These are phyloP conservation scores for Corella eumyota DNA, from an alignment of 23 tunicate species.

Conservation along the genomic window DNA sequence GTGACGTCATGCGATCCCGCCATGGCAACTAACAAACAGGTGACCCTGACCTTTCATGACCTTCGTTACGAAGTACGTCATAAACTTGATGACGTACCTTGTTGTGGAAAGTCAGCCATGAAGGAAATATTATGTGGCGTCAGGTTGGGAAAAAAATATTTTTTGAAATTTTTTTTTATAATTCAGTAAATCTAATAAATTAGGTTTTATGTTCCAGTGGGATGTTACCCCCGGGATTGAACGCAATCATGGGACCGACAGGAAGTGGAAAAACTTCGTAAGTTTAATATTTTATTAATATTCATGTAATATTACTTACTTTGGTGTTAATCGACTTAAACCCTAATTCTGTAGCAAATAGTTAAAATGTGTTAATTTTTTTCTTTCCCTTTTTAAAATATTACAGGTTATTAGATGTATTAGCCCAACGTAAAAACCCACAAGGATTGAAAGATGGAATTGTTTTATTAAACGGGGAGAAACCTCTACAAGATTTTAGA, in stretches of 20 bases:
- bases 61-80: conserved; percentile 67
- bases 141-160: conserved; percentile 24
- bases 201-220: conserved; percentile 3
- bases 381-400: too few relatives aligned
- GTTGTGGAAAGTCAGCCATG: conserved; percentile 58
- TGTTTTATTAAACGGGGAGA: conserved; percentile 32
- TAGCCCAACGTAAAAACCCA: conserved; percentile 28
- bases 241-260: conserved; percentile 23
- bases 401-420: conserved; percentile 18
- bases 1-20: too few relatives aligned
- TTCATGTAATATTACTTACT: too few relatives aligned
- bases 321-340: too few relatives aligned
- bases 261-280: conserved; percentile 25
- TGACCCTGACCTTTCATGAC: conserved; percentile 52
- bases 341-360: neutral
- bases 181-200: neutral
- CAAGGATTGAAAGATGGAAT: conserved; percentile 17
- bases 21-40: too few relatives aligned
- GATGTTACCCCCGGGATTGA: conserved; percentile 8
- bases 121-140: conserved; percentile 63
- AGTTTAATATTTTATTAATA: conserved; percentile 5
- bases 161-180: neutral
- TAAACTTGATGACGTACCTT: conserved; percentile 69
- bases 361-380: neutral
- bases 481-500: conserved; percentile 24